These are phyloP conservation scores for Chauna torquata DNA, from an alignment of 2,113 vertebrate genomes.

Conservation along the genomic window DNA sequence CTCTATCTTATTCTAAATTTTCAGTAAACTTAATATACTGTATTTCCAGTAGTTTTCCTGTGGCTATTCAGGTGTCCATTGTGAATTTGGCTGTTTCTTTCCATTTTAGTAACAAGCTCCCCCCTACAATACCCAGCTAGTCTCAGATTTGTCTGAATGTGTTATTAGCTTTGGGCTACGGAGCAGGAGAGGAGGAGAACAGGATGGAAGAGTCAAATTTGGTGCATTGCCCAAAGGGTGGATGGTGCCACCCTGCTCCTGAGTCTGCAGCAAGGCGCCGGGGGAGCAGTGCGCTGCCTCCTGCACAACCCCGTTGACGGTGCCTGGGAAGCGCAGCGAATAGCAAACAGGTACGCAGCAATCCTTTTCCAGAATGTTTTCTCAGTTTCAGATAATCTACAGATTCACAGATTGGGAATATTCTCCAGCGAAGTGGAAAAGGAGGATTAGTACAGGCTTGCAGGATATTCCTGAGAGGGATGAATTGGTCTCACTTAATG, in stretches of 20 bases:
- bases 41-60: background rate
- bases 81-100: background rate
- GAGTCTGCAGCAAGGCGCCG: background rate
- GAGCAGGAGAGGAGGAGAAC: background rate
- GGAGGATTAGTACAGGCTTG: background rate
- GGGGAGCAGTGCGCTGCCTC: background rate
- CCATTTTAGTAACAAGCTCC: background rate
- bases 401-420: background rate
- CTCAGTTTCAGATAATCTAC: background rate
- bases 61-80: background rate
- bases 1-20: background rate
- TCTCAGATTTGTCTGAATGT: background rate
- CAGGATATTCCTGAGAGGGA: background rate
- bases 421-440: background rate
- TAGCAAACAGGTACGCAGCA: background rate
- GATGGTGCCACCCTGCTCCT: background rate
- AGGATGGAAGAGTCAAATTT: background rate
- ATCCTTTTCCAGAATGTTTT: background rate
- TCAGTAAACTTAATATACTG: background rate
- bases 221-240: background rate
- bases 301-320: fast-evolving
- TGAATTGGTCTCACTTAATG: background rate
- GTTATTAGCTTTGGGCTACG: background rate
- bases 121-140: background rate
- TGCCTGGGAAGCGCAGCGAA: background rate